Evolutionary conservation across 1,140 invertebrate genomes (phyloP).

Genomic region (Drosophila guanche): DNA sequence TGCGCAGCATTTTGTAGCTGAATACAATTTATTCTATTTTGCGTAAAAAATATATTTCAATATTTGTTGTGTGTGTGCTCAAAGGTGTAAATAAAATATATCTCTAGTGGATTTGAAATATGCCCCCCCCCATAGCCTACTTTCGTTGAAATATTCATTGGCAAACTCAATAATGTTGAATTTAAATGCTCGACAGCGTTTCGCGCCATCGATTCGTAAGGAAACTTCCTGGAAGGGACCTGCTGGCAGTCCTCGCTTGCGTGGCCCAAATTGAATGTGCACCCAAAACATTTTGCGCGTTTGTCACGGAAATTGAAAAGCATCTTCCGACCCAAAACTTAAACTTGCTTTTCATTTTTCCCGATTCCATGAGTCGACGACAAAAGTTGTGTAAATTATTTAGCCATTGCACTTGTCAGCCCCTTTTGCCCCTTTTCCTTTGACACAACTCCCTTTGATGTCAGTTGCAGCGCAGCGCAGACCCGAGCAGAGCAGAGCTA

Average conservation of each 20-base stretch:
- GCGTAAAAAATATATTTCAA: not conserved
- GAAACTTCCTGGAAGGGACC: not conserved
- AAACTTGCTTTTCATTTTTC: constrained; percentile 33
- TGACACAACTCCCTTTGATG: constrained; percentile 77
- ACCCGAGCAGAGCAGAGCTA: constrained; percentile 32
- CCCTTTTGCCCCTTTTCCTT: constrained; percentile 36
- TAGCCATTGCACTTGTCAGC: constrained; percentile 59
- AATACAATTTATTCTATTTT: not conserved
- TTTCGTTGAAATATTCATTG: constrained; percentile 80
- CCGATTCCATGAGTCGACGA: constrained; percentile 57
- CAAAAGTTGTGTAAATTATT: constrained; percentile 78
- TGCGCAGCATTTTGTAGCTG: constrained; percentile 60
- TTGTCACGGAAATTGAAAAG: constrained; percentile 78
- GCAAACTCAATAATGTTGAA: constrained; percentile 77
- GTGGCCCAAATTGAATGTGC: constrained; percentile 67
- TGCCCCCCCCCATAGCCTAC: too few species aligned
- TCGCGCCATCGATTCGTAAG: constrained; percentile 26
- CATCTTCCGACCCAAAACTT: constrained; percentile 38
- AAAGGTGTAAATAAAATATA: not conserved
- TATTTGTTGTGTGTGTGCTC: not conserved
- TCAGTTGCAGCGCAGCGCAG: constrained; percentile 40
- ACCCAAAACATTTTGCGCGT: constrained; percentile 57
- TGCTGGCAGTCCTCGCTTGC: constrained; percentile 6
- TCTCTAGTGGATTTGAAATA: not conserved
- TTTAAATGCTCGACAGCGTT: constrained; percentile 71